Conservation (phyloP, 2,888 invertebrate genomes). For the Microdon myrmicae region DNA sequence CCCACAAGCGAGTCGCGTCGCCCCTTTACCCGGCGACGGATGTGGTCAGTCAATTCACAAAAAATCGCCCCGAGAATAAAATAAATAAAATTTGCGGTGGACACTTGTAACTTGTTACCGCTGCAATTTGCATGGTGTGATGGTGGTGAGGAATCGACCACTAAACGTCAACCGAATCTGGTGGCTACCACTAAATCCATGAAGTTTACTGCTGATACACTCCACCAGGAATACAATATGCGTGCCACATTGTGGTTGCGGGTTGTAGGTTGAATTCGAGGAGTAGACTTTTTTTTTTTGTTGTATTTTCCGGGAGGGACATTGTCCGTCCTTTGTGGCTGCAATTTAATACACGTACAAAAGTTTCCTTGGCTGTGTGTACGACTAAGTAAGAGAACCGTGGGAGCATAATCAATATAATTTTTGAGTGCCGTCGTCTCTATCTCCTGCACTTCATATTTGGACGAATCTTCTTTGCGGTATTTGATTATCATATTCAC, state of each 20-base stretch:
- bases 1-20: constrained; percentile 3
- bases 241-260: constrained; percentile 34
- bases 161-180: constrained; percentile 16
- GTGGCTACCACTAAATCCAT: constrained; percentile 21
- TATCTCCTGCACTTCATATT: too few species aligned
- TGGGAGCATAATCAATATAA: constrained; percentile 55
- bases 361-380: not conserved
- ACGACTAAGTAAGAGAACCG: constrained; percentile 41
- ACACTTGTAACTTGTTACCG: constrained; percentile 52
- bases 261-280: constrained; percentile 45
- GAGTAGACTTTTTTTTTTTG: constrained; percentile 18
- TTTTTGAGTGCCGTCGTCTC: constrained; percentile 17
- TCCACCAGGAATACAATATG: too few species aligned
- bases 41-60: constrained; percentile 46
- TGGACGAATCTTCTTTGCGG: constrained; percentile 13
- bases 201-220: constrained; percentile 9
- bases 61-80: constrained; percentile 24
- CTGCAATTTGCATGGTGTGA: constrained; percentile 33
- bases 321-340: constrained; percentile 18
- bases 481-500: constrained; percentile 35
- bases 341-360: not conserved
- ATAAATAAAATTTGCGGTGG: constrained; percentile 53
- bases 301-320: too few species aligned
- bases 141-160: constrained; percentile 6
- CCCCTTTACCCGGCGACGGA: constrained; percentile 43